Percentiles rank a stretch among this genome's conserved stretches.
phyloP scores from a whole-genome alignment of 2,797 vertebrate genomes.

The Hemibagrus guttatus region DNA sequence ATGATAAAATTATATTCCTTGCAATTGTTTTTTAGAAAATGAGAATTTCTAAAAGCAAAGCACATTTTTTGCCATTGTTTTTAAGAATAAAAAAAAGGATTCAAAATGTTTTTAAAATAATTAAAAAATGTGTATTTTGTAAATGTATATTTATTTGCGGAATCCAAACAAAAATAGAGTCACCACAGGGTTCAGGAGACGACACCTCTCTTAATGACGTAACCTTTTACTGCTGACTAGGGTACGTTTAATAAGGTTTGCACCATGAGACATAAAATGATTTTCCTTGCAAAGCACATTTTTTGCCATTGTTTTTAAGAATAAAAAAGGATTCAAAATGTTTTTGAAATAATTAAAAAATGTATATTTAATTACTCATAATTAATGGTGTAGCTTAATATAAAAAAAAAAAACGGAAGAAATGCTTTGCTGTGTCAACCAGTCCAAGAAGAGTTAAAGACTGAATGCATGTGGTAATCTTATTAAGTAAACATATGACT shows the following conservation, averaged over 20 bases:
- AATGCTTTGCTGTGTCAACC: background rate
- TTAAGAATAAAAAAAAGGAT: background rate
- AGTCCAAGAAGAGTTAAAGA: background rate
- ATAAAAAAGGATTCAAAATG: background rate
- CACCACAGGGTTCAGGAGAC: background rate
- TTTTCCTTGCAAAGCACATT: background rate
- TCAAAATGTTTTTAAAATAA: no score
- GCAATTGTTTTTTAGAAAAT: background rate
- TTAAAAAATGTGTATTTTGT: background rate
- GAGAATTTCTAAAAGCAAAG: background rate
- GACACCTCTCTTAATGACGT: conserved; percentile 32
- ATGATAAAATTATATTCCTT: background rate
- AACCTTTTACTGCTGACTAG: conserved; percentile 9
- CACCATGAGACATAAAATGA: background rate
- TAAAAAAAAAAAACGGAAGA: background rate
- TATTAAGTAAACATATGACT: background rate
- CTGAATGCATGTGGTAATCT: background rate
- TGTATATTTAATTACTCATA: no score
- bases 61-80: background rate
- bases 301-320: no score
- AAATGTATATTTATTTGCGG: no score
- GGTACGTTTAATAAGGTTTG: background rate
- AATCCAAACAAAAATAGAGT: conserved; percentile 21
- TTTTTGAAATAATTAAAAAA: background rate
- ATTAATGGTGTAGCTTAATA: background rate